Base-by-base conservation (phyloP, 2,888 invertebrate species). In the Lysandra coridon region DNA sequence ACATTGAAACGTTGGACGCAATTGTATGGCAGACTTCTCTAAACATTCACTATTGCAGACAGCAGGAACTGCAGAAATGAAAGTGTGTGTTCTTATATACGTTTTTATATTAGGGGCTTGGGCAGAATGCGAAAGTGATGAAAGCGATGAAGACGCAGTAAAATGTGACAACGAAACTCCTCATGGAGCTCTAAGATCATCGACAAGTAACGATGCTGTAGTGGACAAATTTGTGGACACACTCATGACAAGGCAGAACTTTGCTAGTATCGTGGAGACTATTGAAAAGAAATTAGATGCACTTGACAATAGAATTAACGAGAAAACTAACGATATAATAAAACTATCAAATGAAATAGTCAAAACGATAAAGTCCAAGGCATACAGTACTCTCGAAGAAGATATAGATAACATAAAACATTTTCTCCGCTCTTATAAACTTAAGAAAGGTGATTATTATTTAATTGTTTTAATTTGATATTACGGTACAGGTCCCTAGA, bases 181-280 rank as follows among this genome's bases (percentile, higher is more conserved):
- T 30, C 88, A 0, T 84, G 86, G 0, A 83, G 57, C 4, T 57
- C 57, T 57, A 53, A 53, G 82, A 2, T 79, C 82, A 4, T 81
- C 82, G 7, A 81, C 81, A 0, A 86, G 85, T 76, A 86, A 87
- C 1, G 92, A 91, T 64, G 83, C 84, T 1, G 87, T 91, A 0
- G 89, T 92, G 0, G 93, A 93, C 80, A 92, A 91, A 78, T 92
- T 93, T 82, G 88, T 92, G 0, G 91, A 93, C 78, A 91, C 90
- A 0, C 84, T 94, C 17, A 87, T 93, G 85, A 84, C 90, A 0
- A 91, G 90, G 79, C 92, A 93, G 80, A 88, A 85, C 81, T 92
- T 92, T 82, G 84, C 92, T 62, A 90, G 90, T 81, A 87, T 90
- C 87, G 88, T 93, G 53, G 91, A 92, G 82, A 83, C 84, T 0